phyloP scores from a whole-genome alignment of 2,888 invertebrate species.

The Drosophila anceps region DNA sequence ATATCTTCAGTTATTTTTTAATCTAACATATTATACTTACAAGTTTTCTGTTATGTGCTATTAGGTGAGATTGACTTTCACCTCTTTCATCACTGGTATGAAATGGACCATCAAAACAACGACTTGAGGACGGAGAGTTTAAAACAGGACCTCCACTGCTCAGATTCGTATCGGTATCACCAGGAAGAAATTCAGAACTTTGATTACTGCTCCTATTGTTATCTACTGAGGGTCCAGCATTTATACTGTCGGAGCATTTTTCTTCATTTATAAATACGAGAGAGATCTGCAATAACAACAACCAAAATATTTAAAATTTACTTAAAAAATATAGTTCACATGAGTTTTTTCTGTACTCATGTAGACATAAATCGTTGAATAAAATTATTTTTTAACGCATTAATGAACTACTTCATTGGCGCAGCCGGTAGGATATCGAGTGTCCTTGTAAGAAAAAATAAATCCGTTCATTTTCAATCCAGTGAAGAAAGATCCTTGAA shows the following conservation, averaged over 20 bases:
- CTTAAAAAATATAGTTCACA: not conserved
- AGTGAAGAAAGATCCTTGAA: too few species aligned
- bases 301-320: not conserved
- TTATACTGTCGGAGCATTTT: slow-evolving; percentile 50
- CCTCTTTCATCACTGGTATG: slow-evolving; percentile 58
- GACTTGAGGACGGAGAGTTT: slow-evolving; percentile 60
- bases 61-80: slow-evolving; percentile 66
- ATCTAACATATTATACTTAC: slow-evolving; percentile 45
- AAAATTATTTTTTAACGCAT: too few species aligned
- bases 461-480: too few species aligned
- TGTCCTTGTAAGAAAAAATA: too few species aligned
- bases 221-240: slow-evolving; percentile 46
- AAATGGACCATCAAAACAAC: slow-evolving; percentile 51
- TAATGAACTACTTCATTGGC: too few species aligned
- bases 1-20: not conserved
- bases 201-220: slow-evolving; percentile 58
- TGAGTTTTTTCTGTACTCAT: too few species aligned
- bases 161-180: slow-evolving; percentile 57
- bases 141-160: slow-evolving; percentile 55
- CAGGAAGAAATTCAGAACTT: slow-evolving; percentile 45
- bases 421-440: too few species aligned
- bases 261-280: slow-evolving; percentile 61
- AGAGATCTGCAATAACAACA: slow-evolving; percentile 53
- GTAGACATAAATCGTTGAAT: too few species aligned
- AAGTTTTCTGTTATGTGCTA: slow-evolving; percentile 67